Percentiles rank a stretch among this genome's conserved stretches.
Conservation (phyloP, 2,888 invertebrate genomes). For the Dorcus hopei region DNA sequence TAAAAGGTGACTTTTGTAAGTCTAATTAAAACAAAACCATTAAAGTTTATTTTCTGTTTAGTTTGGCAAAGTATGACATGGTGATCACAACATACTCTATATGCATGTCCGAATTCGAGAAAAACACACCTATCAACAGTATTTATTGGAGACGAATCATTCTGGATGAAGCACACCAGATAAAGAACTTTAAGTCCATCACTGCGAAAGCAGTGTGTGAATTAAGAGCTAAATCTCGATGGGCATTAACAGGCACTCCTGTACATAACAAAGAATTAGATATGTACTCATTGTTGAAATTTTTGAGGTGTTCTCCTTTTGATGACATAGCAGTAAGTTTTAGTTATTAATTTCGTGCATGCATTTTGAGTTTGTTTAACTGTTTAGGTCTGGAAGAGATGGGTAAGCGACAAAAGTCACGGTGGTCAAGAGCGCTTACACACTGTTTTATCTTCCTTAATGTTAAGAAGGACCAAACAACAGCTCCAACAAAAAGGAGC, state of each 20-base stretch:
- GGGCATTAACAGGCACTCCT: conserved; percentile 92
- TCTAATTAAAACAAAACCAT: conserved; percentile 11
- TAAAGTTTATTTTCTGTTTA: conserved; percentile 11
- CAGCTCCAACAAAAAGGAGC: conserved; percentile 67
- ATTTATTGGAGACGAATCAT: conserved; percentile 84
- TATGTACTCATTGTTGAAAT: conserved; percentile 76
- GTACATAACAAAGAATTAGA: conserved; percentile 91
- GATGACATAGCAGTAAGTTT: conserved; percentile 68
- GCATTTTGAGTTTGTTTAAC: neutral
- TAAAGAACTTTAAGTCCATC: conserved; percentile 82
- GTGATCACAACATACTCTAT: conserved; percentile 89
- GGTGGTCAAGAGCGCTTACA: conserved; percentile 80
- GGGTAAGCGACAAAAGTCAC: conserved; percentile 81
- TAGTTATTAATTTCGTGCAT: neutral
- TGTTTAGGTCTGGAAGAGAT: conserved; percentile 79
- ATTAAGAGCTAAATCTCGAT: conserved; percentile 63
- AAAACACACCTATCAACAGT: conserved; percentile 57
- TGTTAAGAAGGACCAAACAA: conserved; percentile 84
- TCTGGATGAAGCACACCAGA: conserved; percentile 90
- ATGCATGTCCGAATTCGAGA: conserved; percentile 58
- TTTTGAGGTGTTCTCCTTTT: conserved; percentile 82
- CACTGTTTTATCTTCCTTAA: conserved; percentile 77
- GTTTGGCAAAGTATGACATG: conserved; percentile 70
- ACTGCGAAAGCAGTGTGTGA: conserved; percentile 69
- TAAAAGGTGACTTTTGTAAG: conserved; percentile 41